Evolutionary conservation across 2,113 vertebrate genomes (phyloP).

Genomic region (Cryptotis parvus): DNA sequence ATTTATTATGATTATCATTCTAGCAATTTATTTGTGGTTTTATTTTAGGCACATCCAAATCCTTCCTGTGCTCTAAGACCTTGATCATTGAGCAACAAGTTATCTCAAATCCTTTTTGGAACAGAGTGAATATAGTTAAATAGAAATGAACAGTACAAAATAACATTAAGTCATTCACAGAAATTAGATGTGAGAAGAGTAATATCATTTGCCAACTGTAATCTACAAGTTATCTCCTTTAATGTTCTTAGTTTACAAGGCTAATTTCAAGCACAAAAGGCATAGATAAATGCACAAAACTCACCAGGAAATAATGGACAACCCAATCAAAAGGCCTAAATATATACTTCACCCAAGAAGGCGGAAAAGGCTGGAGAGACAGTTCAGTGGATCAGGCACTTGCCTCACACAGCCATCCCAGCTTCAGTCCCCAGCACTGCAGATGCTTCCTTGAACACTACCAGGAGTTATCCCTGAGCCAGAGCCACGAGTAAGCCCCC

Average conservation of each 20-base stretch:
- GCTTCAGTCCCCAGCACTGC: too few species aligned
- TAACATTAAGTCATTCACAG: not conserved
- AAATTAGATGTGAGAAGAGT: not conserved
- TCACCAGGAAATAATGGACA: too few species aligned
- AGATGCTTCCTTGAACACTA: too few species aligned
- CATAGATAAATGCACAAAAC: not conserved
- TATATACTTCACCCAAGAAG: too few species aligned
- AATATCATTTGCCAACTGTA: not conserved
- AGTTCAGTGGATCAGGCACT: too few species aligned
- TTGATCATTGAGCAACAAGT: not conserved
- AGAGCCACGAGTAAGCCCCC: too few species aligned
- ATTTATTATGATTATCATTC: not conserved
- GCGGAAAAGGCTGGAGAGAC: too few species aligned
- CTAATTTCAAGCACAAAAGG: constrained; percentile 26
- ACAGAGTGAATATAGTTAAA: not conserved
- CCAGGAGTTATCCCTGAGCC: too few species aligned
- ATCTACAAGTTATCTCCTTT: constrained; percentile 23
- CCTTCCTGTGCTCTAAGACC: not conserved
- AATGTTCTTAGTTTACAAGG: constrained; percentile 6
- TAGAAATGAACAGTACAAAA: not conserved
- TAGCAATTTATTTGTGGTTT: constrained; percentile 11
- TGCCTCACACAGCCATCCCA: too few species aligned
- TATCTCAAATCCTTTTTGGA: not conserved
- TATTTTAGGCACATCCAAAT: not conserved
- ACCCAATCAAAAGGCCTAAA: too few species aligned